Evolutionary conservation across 2,113 vertebrate genomes (phyloP).

Genomic region (Pterophyllum scalare): DNA sequence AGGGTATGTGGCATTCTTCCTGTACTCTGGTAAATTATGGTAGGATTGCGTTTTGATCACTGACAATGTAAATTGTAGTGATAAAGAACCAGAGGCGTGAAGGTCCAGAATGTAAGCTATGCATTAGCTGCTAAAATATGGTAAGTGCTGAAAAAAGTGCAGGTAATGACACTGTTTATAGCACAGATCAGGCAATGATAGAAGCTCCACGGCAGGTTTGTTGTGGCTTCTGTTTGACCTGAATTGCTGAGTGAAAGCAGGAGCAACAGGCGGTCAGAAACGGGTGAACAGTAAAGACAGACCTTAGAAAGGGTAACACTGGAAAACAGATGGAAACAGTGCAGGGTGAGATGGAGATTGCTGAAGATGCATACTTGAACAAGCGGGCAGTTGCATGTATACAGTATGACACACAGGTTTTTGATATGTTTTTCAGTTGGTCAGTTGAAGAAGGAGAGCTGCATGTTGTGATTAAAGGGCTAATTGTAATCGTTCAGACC

Average conservation of each 20-base stretch:
- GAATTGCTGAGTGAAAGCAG: background rate
- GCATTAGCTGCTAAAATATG: background rate
- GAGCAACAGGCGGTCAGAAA: background rate
- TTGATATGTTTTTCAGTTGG: background rate
- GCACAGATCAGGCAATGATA: background rate
- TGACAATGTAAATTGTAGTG: background rate
- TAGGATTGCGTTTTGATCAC: background rate
- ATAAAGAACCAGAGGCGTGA: background rate
- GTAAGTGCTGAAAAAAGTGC: background rate
- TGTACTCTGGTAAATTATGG: background rate
- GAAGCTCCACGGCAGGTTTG: background rate
- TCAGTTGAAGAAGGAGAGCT: background rate
- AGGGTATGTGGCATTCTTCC: background rate
- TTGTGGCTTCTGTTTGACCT: constrained; percentile 13
- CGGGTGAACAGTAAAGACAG: constrained; percentile 3
- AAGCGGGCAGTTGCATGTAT: no score
- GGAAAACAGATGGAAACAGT: background rate
- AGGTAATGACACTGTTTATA: constrained; percentile 12
- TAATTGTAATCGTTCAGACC: background rate
- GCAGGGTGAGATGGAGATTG: background rate
- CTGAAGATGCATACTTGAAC: background rate
- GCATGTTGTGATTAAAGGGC: background rate
- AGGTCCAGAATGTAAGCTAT: background rate
- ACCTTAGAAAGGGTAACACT: background rate
- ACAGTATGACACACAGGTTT: background rate